A percentile compares a stretch with the other conserved stretches of the same genome.
These are phyloP conservation scores for Acromyrmex heyeri DNA, from an alignment of 1,140 invertebrate species.

Conservation along the genomic window DNA sequence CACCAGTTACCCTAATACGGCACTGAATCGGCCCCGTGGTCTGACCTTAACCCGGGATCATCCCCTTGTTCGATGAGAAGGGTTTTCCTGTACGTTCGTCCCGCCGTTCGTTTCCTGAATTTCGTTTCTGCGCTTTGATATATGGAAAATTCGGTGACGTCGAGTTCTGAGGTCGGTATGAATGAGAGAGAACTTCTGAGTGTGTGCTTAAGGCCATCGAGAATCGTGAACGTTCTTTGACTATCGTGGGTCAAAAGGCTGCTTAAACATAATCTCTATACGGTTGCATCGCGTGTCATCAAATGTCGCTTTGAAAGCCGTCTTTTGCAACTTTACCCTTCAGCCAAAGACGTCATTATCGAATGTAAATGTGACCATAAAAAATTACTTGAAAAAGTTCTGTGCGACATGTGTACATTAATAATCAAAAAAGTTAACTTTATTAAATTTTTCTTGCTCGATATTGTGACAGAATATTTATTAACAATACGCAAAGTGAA, in stretches of 20 bases:
- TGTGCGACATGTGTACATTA: not conserved
- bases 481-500: not conserved
- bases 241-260: conserved; percentile 39
- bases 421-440: not conserved
- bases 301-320: conserved; percentile 17
- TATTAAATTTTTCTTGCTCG: not conserved
- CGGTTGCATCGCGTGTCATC: not conserved
- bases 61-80: conserved; percentile 45
- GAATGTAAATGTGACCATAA: not conserved
- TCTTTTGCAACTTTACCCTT: not conserved
- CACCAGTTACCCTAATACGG: conserved; percentile 57
- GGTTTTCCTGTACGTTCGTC: conserved; percentile 1
- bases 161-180: not conserved
- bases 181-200: conserved; percentile 4
- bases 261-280: conserved; percentile 12
- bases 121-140: conserved; percentile 56
- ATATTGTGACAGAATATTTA: not conserved
- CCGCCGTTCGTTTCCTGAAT: conserved; percentile 62
- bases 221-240: conserved; percentile 38
- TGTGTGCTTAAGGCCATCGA: conserved; percentile 25
- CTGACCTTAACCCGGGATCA: conserved; percentile 78
- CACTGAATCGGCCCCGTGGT: conserved; percentile 65
- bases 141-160: conserved; percentile 28
- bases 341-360: not conserved
- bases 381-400: not conserved